Conservation (phyloP, 30 jellyfish, hydroid and myxozoan species). For the Clytia hemisphaerica region DNA sequence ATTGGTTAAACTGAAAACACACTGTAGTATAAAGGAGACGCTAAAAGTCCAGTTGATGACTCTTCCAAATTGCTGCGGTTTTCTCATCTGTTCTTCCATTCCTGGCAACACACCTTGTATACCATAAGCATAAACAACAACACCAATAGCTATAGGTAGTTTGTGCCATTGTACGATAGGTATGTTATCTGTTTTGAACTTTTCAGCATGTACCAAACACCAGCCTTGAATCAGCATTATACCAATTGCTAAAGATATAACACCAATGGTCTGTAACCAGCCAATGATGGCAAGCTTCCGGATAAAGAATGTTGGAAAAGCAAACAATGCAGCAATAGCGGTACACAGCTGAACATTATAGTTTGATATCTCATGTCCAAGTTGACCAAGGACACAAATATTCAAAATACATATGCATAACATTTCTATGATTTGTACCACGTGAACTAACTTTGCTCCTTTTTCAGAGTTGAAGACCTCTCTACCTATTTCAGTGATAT, state of each 20-base stretch:
- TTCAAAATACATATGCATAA: constrained; percentile 63
- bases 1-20: constrained; percentile 60
- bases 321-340: constrained; percentile 70
- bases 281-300: constrained; percentile 54
- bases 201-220: constrained; percentile 41
- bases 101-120: constrained; percentile 92
- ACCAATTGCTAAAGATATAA: constrained; percentile 60
- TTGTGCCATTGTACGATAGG: constrained; percentile 40
- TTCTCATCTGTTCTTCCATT: constrained; percentile 80
- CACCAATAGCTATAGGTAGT: constrained; percentile 72
- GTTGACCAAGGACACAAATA: constrained; percentile 69
- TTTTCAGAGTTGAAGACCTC: constrained; percentile 44
- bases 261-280: constrained; percentile 82
- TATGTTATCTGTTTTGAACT: constrained; percentile 34
- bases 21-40: constrained; percentile 29
- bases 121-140: constrained; percentile 64
- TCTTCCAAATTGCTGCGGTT: constrained; percentile 60
- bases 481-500: constrained; percentile 66
- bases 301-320: constrained; percentile 79
- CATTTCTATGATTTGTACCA: constrained; percentile 58
- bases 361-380: constrained; percentile 56
- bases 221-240: constrained; percentile 49
- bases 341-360: constrained; percentile 59
- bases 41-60: constrained; percentile 41
- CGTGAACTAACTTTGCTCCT: constrained; percentile 59